phyloP scores from a whole-genome alignment of 2,888 invertebrate genomes.

The Stenolophus ochropezus region DNA sequence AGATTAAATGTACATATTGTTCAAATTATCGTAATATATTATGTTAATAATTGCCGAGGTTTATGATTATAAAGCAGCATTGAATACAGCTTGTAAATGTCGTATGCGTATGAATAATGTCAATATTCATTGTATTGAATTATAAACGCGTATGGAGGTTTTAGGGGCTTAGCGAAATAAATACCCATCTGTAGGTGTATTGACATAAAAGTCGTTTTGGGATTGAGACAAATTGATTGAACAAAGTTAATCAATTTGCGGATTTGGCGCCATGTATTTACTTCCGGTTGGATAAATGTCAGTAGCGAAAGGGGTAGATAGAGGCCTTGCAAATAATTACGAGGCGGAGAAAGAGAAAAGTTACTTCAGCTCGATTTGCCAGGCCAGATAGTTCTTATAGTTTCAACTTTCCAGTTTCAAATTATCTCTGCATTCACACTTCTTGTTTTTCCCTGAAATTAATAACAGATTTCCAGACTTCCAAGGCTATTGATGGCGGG shows the following conservation, averaged over 20 bases:
- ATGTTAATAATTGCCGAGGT: neutral
- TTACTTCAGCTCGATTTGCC: constrained; percentile 31
- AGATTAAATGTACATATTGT: neutral
- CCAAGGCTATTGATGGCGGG: neutral
- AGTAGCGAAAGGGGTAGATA: neutral
- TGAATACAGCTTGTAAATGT: neutral
- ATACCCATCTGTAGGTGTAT: neutral
- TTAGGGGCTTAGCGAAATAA: neutral
- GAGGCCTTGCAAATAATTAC: constrained; percentile 24
- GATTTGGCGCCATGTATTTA: constrained; percentile 26
- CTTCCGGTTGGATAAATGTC: constrained; percentile 31
- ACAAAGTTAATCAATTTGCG: constrained; percentile 31
- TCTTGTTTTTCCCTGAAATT: constrained; percentile 7
- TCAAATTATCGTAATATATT: neutral
- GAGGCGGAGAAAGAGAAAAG: neutral
- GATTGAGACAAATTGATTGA: constrained; percentile 21
- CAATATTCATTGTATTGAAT: neutral
- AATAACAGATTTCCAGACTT: constrained; percentile 19
- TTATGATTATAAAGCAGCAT: neutral
- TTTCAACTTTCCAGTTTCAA: constrained; percentile 9
- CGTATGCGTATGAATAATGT: neutral
- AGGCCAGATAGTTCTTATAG: neutral
- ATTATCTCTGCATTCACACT: constrained; percentile 23
- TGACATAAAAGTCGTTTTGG: neutral
- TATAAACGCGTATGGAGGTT: neutral